Base-by-base conservation (phyloP, 2,888 invertebrate genomes). In the Lysandra coridon region DNA sequence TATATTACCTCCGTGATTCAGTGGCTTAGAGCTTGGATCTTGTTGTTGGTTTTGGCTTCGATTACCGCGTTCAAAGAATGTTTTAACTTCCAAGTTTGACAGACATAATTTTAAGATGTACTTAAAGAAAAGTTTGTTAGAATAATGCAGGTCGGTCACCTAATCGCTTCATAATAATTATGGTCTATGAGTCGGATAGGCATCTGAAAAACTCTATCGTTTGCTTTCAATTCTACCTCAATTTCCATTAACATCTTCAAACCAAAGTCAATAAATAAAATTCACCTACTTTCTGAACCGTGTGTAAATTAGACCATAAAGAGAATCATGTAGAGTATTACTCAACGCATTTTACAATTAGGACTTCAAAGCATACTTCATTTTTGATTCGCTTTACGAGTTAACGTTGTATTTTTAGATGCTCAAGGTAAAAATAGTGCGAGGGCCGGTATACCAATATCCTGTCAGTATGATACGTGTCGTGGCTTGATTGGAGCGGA, bases 401-500 rank as follows among this genome's bases (percentile, higher is more conserved):
- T 69, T 37, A 4, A 14, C 69, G 17, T 5, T 17, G n/a, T 74
- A 74, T 62, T 62, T 79, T 49, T 79, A 62, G 57, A 74, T 23
- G 78, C 73, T n/a, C 64, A 44, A 78, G 30, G 14, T 79, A 75
- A 79, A 79, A 79, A 77, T 57, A 57, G 57, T 57, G 57, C 5
- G 57, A 57, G 57, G 60, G 44, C 79, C 60, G 64, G 64, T 69
- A 73, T 78, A 80, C 81, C 80, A 81, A 81, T 81, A 79, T 82
- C 77, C 81, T 80, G 82, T 79, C 80, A 81, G 81, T 80, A 80
- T 82, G 80, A 81, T 82, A 83, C 82, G 81, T 81, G 81, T 80
- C 81, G 62, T 64, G 81, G 82, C 81, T 84, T 83, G 83, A 84
- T 84, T 84, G 84, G 82, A 83, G 83, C 83, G 83, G 80, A 80